Evolutionary conservation across 64 coral and sea anemone genomes (phyloP), one percentile per base, ranked within the genome.

Genomic region (Pocillopora damicornis): DNA sequence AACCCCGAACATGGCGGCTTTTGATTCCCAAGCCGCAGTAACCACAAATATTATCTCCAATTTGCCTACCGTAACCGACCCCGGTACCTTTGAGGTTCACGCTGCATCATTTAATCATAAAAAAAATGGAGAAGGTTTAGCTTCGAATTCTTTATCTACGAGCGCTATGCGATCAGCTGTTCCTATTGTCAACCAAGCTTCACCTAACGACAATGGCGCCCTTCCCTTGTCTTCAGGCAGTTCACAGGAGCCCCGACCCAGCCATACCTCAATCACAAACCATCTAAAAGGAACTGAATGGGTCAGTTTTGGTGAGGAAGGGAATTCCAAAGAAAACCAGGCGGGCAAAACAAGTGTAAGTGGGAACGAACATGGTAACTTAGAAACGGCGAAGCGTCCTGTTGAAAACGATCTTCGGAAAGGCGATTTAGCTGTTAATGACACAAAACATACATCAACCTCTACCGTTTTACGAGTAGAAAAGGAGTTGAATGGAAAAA

Each of bases 11-110:
- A 85, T 85, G 63, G 63, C 81, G 62, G 81, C 81, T 8, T 85
- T 73, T 85, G 81, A 85, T 85, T 85, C 81, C 18, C 37, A 72
- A 85, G 37, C 81, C 81, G 42, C 81, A 85, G 16, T 42, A 72
- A 85, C 81, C 81, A 58, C 81, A 85, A 72, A 85, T 20, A 85
- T 85, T 66, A 85, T 73, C 81, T n/a, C 81, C 81, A 85, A 56
- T 85, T 72, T 72, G 36, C 11, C 63, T 9, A 22, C 61, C 35
- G 79, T 63, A 57, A 85, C 81, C 38, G 81, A 85, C 2, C 61
- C 62, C n/a, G 1, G 22, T 42, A 35, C 62, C 36, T 18, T 85
- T 25, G 51, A 73, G 51, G 25, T 14, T 36, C 37, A 57, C 35
- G 58, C 38, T 58, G 1, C 20, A 42, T 73, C 81, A 1, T n/a